Evolutionary conservation across 1,140 invertebrate genomes (phyloP).

Genomic region (Papilio machaon): DNA sequence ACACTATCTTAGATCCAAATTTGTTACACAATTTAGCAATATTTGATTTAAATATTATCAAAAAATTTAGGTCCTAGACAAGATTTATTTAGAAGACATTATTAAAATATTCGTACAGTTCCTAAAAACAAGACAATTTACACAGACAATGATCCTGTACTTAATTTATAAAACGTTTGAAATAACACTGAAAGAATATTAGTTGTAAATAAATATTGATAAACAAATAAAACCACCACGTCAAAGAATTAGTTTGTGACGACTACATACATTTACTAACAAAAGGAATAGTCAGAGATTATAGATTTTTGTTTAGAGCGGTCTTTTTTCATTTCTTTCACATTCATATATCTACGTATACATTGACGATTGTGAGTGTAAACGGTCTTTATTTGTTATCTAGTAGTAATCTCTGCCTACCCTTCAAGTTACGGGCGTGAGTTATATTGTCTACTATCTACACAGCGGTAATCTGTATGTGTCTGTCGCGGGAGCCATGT

Average conservation of each 20-base stretch:
- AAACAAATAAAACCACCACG: slow-evolving; percentile 49
- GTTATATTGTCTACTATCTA: neutral
- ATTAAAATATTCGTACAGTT: neutral
- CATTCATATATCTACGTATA: too few relatives aligned
- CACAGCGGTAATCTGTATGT: slow-evolving; percentile 28
- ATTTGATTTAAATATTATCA: too few relatives aligned
- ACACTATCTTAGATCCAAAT: too few relatives aligned
- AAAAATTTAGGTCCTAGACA: too few relatives aligned
- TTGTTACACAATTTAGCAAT: too few relatives aligned
- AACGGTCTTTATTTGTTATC: neutral
- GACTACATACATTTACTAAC: slow-evolving; percentile 44
- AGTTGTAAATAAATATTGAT: slow-evolving; percentile 37
- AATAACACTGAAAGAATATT: slow-evolving; percentile 18
- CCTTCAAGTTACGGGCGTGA: neutral
- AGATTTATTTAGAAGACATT: neutral
- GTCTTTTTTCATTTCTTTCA: too few relatives aligned
- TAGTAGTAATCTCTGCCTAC: neutral
- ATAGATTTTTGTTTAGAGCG: neutral
- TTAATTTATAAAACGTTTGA: slow-evolving; percentile 28
- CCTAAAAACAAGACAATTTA: neutral
- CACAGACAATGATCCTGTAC: slow-evolving; percentile 3
- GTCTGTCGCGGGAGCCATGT: slow-evolving; percentile 28
- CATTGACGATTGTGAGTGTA: too few relatives aligned
- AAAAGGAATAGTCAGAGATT: slow-evolving; percentile 1
- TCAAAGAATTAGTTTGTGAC: slow-evolving; percentile 50